Conservation (phyloP, 2,797 vertebrate species). For the Amniataba percoides region DNA sequence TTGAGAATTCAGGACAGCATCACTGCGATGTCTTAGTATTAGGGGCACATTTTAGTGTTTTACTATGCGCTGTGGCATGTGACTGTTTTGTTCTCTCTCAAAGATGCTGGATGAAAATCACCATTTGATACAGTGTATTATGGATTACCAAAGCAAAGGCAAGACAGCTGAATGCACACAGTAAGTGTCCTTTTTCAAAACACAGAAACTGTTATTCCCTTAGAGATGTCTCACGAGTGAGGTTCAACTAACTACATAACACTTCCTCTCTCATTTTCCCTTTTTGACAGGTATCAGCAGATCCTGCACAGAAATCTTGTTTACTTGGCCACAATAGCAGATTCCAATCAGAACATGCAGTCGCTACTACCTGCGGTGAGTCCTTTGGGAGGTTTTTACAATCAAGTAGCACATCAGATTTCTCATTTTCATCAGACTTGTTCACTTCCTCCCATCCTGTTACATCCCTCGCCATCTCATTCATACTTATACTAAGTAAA, state of each 20-base stretch:
- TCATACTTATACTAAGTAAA: no score
- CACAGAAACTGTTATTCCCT: neutral
- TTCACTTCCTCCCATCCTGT: neutral
- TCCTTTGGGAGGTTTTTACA: slow-evolving; percentile 44
- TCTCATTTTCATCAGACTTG: neutral
- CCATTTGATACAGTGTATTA: slow-evolving; percentile 97
- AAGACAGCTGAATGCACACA: slow-evolving; percentile 97
- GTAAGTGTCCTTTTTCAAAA: slow-evolving; percentile 83
- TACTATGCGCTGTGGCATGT: neutral
- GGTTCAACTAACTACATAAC: neutral
- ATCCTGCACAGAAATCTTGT: slow-evolving; percentile 98
- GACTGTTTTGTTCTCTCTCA: slow-evolving; percentile 38
- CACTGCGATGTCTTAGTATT: slow-evolving; percentile 18
- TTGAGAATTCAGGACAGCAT: slow-evolving; percentile 46
- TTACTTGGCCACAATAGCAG: slow-evolving; percentile 96
- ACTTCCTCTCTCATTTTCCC: slow-evolving; percentile 13
- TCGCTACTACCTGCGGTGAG: slow-evolving; percentile 95
- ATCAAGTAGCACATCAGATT: slow-evolving; percentile 6
- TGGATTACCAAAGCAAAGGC: slow-evolving; percentile 98
- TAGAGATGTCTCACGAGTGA: neutral
- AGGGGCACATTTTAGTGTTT: neutral
- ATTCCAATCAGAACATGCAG: slow-evolving; percentile 99
- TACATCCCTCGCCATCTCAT: neutral
- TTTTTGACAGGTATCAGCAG: slow-evolving; percentile 92
- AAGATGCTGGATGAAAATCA: slow-evolving; percentile 99